Evolutionary conservation across 2,888 invertebrate species (phyloP), one percentile per base, ranked within the genome.

Genomic region (Trissoscelio sp.): DNA sequence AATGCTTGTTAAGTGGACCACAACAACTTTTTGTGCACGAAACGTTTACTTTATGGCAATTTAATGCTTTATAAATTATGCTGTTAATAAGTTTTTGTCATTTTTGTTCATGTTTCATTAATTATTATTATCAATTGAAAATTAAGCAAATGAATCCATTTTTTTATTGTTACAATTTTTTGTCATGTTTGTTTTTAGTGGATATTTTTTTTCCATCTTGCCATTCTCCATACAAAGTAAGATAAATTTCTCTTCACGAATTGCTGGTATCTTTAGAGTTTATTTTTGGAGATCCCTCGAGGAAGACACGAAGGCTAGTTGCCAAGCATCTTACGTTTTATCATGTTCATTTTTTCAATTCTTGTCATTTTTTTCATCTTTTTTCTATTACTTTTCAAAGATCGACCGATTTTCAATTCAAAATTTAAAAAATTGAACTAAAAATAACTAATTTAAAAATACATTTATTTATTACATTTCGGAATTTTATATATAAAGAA

Each of bases 281-380:
- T 90, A 90, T 90, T 90, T 87, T 86, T 86, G 88, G 88, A 85
- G 67, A 70, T 84, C 83, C 73, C 73, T 69, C 58, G 81, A 82
- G 84, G 83, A 83, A 86, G 84, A 81, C 84, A 83, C 85, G 74
- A 79, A 75, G 87, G 85, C 86, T 85, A 77, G 82, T 85, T 88
- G 88, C 88, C 87, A 88, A 87, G 83, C 73, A 69, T 70, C 70
- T 62, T 44, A 31, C 69, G 83, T 84, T 80, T 85, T 77, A 82
- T 79, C 74, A 82, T 51, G 31, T 34, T 53, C 79, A 79, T 83
- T 85, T 87, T 84, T 87, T 87, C 83, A 82, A 82, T 75, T 72
- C 4, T 39, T 18, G 16, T 18, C 9, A 18, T 44, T 55, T 55
- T 18, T 55, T 34, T 42, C 2, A 37, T 14, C 51, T 28, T 24